These are phyloP conservation scores for Argentina silus DNA, from an alignment of 2,797 vertebrate species.

Conservation along the genomic window DNA sequence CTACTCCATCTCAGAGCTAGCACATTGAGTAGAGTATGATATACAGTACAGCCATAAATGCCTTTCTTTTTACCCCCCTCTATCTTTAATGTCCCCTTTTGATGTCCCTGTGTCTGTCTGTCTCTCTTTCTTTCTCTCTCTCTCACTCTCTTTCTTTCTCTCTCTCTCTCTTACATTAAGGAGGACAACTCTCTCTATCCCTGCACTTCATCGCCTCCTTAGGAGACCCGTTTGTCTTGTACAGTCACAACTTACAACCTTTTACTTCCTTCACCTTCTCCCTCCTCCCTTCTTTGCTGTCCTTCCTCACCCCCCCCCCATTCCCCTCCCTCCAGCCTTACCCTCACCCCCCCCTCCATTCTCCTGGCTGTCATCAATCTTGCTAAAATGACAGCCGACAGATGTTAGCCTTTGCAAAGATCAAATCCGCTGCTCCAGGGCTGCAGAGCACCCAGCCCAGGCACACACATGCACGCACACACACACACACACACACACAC, in stretches of 20 bases:
- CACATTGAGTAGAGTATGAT: no score
- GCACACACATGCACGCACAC: slow-evolving; percentile 68
- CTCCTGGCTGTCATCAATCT: slow-evolving; percentile 95
- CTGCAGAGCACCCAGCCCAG: slow-evolving; percentile 81
- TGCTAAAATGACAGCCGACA: slow-evolving; percentile 98
- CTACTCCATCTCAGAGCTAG: no score
- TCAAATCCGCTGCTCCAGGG: slow-evolving; percentile 96
- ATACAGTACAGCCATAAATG: no score
- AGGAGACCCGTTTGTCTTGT: slow-evolving; percentile 42
- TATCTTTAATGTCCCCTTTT: neutral
- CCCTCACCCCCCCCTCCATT: slow-evolving; percentile 68
- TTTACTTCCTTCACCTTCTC: slow-evolving; percentile 15
- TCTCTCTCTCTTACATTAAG: neutral
- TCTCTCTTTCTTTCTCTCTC: neutral
- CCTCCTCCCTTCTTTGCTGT: slow-evolving; percentile 45
- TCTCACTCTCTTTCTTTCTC: slow-evolving; percentile 3
- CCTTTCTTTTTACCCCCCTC: neutral
- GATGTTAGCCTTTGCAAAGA: slow-evolving; percentile 99
- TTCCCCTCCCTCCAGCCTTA: slow-evolving; percentile 34
- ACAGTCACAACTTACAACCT: slow-evolving; percentile 10
- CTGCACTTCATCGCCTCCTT: slow-evolving; percentile 35
- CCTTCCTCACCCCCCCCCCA: slow-evolving; percentile 20
- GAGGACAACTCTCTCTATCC: neutral
- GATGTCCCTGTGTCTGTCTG: neutral
- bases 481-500: slow-evolving; percentile 61